Evolutionary conservation across 2,113 vertebrate genomes (phyloP).

Genomic region (Sinocyclocheilus maitianheensis): DNA sequence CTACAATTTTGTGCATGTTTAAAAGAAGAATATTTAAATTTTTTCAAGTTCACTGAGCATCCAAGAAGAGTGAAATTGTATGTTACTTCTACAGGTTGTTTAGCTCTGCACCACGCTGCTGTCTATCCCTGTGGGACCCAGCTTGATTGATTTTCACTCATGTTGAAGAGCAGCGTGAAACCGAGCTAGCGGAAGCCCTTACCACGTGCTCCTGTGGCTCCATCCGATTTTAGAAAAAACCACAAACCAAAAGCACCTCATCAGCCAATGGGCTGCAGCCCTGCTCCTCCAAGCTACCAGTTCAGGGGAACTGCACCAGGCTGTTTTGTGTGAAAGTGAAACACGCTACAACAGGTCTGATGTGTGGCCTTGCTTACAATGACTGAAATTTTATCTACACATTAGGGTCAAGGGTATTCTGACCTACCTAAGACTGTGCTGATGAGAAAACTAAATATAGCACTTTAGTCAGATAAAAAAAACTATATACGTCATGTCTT

Average conservation of each 20-base stretch:
- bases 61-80: not conserved
- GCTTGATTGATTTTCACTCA: slow-evolving; percentile 37
- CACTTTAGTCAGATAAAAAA: not conserved
- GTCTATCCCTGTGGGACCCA: slow-evolving; percentile 35
- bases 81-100: slow-evolving; percentile 38
- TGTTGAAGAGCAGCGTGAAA: slow-evolving; percentile 33
- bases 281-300: slow-evolving; percentile 47
- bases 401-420: not conserved
- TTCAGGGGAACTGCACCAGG: slow-evolving; percentile 53
- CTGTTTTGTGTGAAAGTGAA: slow-evolving; percentile 58
- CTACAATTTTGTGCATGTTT: not conserved
- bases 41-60: not conserved
- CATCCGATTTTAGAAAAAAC: slow-evolving; percentile 64
- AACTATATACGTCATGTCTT: not conserved
- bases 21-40: not conserved
- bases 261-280: slow-evolving; percentile 60
- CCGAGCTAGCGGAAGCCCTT: slow-evolving; percentile 54
- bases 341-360: slow-evolving; percentile 18
- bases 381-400: not conserved
- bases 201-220: slow-evolving; percentile 46
- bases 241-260: slow-evolving; percentile 55
- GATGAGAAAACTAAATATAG: slow-evolving; percentile 19
- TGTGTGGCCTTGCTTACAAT: not conserved
- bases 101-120: slow-evolving; percentile 35
- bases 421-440: not conserved